A percentile compares a stretch with the other conserved stretches of the same genome.
Conservation (phyloP, 2,888 invertebrate species). For the Tenodera sinensis region DNA sequence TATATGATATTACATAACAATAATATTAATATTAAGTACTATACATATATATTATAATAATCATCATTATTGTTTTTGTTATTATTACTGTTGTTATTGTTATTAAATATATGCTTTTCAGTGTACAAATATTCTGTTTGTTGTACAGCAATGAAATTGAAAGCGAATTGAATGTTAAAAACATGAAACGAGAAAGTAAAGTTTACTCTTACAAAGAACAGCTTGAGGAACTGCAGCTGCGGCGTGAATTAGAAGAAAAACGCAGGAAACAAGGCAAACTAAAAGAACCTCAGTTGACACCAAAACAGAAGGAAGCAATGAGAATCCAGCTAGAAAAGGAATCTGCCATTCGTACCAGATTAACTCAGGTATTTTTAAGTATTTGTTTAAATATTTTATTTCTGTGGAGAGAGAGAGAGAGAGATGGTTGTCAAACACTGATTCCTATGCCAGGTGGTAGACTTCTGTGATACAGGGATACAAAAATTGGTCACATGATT, state of each 20-base stretch:
- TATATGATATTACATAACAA: no score
- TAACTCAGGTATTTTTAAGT: constrained; percentile 53
- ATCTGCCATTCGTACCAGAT: constrained; percentile 64
- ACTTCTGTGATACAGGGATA: no score
- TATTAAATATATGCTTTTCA: no score
- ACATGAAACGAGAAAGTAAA: constrained; percentile 93
- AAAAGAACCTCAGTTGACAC: constrained; percentile 67
- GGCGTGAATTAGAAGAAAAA: constrained; percentile 91
- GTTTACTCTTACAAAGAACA: constrained; percentile 96
- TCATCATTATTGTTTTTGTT: no score
- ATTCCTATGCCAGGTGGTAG: no score
- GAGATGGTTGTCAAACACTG: no score
- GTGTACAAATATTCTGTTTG: background rate
- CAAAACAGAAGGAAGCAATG: constrained; percentile 90
- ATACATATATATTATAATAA: no score
- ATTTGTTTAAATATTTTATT: background rate
- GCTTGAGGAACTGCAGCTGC: constrained; percentile 86
- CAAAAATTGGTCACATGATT: no score
- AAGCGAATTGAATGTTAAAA: constrained; percentile 55
- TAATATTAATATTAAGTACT: no score
- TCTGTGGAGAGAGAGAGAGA: background rate
- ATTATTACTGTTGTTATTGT: no score
- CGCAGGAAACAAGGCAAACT: constrained; percentile 73
- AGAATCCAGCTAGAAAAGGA: constrained; percentile 85
- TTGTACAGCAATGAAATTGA: constrained; percentile 45